phyloP scores from a whole-genome alignment of 2,797 vertebrate species.

The Pseudomugil tenellus region DNA sequence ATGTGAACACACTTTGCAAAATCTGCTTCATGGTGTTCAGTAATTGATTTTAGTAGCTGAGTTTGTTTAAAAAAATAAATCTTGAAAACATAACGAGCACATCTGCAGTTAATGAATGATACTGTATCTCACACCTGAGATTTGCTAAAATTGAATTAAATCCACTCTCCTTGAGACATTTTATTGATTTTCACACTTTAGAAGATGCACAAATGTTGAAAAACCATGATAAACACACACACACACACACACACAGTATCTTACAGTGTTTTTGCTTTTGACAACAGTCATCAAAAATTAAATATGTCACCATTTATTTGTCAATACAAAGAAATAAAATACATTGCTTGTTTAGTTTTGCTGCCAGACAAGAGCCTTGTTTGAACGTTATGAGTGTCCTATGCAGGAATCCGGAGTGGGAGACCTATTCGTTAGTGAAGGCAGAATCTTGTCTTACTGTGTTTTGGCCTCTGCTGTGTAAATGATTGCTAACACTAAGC shows the following conservation, averaged over 20 bases:
- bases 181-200: slow-evolving; percentile 7
- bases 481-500: slow-evolving; percentile 57
- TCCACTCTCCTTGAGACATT: not conserved
- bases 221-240: no score
- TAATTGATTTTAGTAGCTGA: slow-evolving; percentile 16
- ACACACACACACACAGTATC: not conserved
- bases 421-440: slow-evolving; percentile 51
- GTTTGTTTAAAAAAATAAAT: slow-evolving; percentile 11
- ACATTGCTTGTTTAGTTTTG: slow-evolving; percentile 18
- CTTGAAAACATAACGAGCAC: slow-evolving; percentile 27
- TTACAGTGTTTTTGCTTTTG: slow-evolving; percentile 2
- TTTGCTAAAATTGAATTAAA: slow-evolving; percentile 27
- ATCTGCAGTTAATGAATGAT: slow-evolving; percentile 22
- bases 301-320: slow-evolving; percentile 45
- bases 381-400: slow-evolving; percentile 52
- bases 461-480: slow-evolving; percentile 37
- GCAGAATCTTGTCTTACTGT: slow-evolving; percentile 33
- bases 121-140: slow-evolving; percentile 28
- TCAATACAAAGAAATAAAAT: slow-evolving; percentile 20
- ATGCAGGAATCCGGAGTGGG: slow-evolving; percentile 32
- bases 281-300: slow-evolving; percentile 25
- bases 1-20: slow-evolving; percentile 4
- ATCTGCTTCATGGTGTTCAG: slow-evolving; percentile 17
- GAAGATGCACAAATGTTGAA: slow-evolving; percentile 2
- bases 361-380: slow-evolving; percentile 37